Conservation (phyloP, 2,888 invertebrate genomes). For the Camptogramma bilineatum region DNA sequence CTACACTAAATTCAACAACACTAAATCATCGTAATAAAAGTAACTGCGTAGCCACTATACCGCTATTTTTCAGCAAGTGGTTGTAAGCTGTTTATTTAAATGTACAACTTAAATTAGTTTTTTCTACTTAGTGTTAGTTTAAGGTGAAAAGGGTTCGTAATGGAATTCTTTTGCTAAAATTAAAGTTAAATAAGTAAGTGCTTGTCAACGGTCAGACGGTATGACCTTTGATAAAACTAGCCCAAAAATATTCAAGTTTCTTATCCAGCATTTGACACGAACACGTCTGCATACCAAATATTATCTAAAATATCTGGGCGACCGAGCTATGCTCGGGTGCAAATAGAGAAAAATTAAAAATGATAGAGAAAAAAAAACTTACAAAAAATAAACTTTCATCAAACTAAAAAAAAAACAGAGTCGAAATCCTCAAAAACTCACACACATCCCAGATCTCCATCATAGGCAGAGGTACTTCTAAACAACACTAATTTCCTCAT, state of each 20-base stretch:
- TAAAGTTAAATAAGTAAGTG: neutral
- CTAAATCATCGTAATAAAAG: slow-evolving; percentile 1
- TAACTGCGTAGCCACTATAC: neutral
- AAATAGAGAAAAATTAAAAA: too few species aligned
- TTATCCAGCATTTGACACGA: neutral
- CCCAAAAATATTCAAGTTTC: neutral
- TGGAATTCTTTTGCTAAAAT: neutral
- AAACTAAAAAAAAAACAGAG: too few species aligned
- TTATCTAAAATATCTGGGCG: too few species aligned
- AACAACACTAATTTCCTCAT: neutral
- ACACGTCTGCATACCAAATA: too few species aligned
- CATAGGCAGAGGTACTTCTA: neutral
- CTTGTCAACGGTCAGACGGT: neutral
- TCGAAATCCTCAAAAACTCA: too few species aligned
- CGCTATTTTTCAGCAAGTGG: neutral
- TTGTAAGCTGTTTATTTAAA: neutral
- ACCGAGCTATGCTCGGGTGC: too few species aligned
- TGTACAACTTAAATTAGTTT: neutral
- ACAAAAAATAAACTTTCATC: too few species aligned
- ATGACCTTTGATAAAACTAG: slow-evolving; percentile 1
- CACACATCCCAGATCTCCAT: too few species aligned
- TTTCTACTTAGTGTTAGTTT: neutral
- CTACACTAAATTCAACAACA: neutral
- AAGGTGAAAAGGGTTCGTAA: slow-evolving; percentile 6
- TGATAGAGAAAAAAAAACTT: too few species aligned